Evolutionary conservation across 2,113 vertebrate genomes (phyloP), one percentile per base, ranked within the genome.

Genomic region (Triplophysa siluroides): DNA sequence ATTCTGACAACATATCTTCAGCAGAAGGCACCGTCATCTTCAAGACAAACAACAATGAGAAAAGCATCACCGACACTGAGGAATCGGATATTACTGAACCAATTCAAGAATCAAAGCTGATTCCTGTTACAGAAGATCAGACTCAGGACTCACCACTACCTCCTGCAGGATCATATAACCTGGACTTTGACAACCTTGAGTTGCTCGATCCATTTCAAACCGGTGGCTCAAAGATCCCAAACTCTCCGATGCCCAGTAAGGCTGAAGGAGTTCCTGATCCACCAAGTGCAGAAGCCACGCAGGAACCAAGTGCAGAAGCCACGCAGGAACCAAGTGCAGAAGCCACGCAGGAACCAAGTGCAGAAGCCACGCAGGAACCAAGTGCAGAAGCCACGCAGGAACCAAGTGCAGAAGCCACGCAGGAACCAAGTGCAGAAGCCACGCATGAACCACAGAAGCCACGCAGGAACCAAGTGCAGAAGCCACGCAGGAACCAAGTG

Each of bases 21-120:
- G 84, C 85, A 16, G 90, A 93, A 7, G 92, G 88, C 82, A 92
- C 91, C 0, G 90, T 93, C 58, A 83, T 93, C 73, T 90, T 89
- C 0, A 83, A 91, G 71, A 8, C 69, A 1, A 88, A 83, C 33
- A 47, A 3, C 47, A 12, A 11, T 12, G 78, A 72, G 45, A 62
- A 83, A 9, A 52, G 43, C 52, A 21, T 16, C 9, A 54, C 64
- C 13, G 33, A 71, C 2, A 24, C 33, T 11, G 78, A 76, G 8
- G 77, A 73, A 3, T 0, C 69, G 0, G 71, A 72, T 19, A 43
- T 74, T 78, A 88, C 79, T 43, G 66, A 81, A 63, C 80, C 78
- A 21, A 71, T 78, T 3, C 73, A 88, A 52, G 80, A 3, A 12
- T 62, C 89, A 54, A 83, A 89, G 61, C 80, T 83, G 1, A 79